Percentiles rank a stretch among this genome's conserved stretches.
Evolutionary conservation across 1,140 invertebrate species (phyloP).

Genomic region (Apis dorsata): DNA sequence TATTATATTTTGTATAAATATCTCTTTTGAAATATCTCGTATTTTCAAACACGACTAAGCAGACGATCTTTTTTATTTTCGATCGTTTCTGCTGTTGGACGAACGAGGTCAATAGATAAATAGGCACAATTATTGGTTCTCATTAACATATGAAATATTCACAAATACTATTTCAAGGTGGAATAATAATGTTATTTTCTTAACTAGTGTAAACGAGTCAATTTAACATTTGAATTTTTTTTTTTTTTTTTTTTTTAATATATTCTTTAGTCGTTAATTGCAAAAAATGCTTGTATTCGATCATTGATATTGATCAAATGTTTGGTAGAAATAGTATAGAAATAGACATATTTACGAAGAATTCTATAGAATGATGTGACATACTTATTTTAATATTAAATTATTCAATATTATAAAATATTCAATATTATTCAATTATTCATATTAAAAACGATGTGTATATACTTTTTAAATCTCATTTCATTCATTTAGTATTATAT

Average conservation of each 20-base stretch:
- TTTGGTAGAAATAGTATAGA: background rate
- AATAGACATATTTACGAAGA: background rate
- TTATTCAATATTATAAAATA: background rate
- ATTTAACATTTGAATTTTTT: no score
- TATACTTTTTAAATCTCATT: background rate
- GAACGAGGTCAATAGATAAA: constrained; percentile 1
- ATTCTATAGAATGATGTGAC: background rate
- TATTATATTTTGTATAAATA: background rate
- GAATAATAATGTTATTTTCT: background rate
- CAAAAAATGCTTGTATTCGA: background rate
- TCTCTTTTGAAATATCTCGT: background rate
- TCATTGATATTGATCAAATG: background rate
- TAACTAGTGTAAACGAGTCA: background rate
- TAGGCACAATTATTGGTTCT: background rate
- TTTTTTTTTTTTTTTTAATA: background rate
- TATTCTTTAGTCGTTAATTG: background rate
- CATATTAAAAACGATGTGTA: background rate
- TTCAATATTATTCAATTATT: background rate
- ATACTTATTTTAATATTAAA: background rate
- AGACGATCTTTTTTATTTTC: background rate
- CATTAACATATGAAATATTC: background rate
- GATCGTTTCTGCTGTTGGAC: background rate
- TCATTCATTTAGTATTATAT: background rate
- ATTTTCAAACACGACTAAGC: background rate
- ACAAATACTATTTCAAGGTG: background rate